Percentiles rank a stretch among this genome's conserved stretches.
Conservation (phyloP, 2,888 invertebrate species). For the Siphlonurus alternatus region DNA sequence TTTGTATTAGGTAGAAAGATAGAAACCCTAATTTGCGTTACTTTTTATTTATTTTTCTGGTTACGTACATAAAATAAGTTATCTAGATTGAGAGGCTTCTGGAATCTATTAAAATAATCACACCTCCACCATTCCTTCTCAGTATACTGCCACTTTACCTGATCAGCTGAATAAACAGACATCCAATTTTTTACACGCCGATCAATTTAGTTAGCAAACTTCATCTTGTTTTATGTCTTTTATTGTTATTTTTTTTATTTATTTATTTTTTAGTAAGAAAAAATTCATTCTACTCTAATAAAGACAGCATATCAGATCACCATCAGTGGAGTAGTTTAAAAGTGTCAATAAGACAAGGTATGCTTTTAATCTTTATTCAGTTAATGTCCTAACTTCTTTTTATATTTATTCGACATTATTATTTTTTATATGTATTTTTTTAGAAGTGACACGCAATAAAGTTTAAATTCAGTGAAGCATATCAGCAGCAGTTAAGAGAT, state of each 20-base stretch:
- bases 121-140: background rate
- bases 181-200: background rate
- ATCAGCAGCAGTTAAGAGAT: too few relatives aligned
- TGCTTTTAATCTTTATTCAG: background rate
- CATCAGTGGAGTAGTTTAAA: background rate
- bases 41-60: too few relatives aligned
- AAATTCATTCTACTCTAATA: background rate
- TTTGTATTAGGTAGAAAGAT: background rate
- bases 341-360: background rate
- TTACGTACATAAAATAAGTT: background rate
- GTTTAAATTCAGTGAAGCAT: background rate
- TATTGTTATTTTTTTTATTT: background rate
- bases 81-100: background rate
- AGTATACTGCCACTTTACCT: background rate
- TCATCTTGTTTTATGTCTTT: too few relatives aligned
- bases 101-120: background rate
- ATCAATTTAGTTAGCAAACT: background rate
- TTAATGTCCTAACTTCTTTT: background rate
- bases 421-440: background rate
- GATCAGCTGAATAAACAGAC: background rate
- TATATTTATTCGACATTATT: background rate
- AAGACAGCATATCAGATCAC: background rate
- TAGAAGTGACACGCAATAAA: background rate
- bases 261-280: background rate
- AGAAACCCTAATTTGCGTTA: background rate